These are phyloP conservation scores for Sebastiscus tertius DNA, from an alignment of 2,797 vertebrate genomes.

Conservation along the genomic window DNA sequence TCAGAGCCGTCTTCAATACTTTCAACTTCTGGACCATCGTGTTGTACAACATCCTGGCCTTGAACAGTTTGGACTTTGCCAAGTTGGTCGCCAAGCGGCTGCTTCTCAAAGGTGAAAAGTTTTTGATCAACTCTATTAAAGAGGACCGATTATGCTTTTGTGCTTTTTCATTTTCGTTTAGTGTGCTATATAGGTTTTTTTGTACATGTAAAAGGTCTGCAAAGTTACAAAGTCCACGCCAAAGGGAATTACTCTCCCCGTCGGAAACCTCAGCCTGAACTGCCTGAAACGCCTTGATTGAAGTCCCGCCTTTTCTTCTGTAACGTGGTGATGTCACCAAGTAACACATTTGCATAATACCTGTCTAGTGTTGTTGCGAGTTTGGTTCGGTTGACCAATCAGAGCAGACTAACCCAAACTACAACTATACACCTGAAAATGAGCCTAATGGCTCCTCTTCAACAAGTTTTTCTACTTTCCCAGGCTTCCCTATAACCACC, in stretches of 20 bases:
- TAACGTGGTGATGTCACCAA: too few species aligned
- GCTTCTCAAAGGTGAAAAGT: conserved; percentile 86
- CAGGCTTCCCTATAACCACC: conserved; percentile 95
- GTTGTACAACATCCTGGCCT: conserved; percentile 91
- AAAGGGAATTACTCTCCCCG: background rate
- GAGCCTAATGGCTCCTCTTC: background rate
- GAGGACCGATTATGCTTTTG: background rate
- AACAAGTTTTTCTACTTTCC: background rate
- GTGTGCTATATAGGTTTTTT: background rate
- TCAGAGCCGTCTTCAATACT: conserved; percentile 90
- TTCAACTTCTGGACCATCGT: conserved; percentile 96
- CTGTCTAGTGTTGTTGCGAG: too few species aligned
- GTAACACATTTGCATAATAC: too few species aligned
- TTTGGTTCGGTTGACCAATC: too few species aligned
- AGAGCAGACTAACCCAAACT: too few species aligned
- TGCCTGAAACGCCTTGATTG: background rate
- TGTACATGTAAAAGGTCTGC: background rate
- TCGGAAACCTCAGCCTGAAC: too few species aligned
- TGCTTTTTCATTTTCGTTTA: background rate
- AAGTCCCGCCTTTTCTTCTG: rapidly evolving
- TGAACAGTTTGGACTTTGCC: conserved; percentile 95
- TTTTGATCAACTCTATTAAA: background rate
- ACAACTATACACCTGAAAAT: too few species aligned
- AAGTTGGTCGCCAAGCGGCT: conserved; percentile 89
- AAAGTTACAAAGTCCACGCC: background rate